phyloP scores from a whole-genome alignment of 2,888 invertebrate species.

The Tetranychus truncatus region DNA sequence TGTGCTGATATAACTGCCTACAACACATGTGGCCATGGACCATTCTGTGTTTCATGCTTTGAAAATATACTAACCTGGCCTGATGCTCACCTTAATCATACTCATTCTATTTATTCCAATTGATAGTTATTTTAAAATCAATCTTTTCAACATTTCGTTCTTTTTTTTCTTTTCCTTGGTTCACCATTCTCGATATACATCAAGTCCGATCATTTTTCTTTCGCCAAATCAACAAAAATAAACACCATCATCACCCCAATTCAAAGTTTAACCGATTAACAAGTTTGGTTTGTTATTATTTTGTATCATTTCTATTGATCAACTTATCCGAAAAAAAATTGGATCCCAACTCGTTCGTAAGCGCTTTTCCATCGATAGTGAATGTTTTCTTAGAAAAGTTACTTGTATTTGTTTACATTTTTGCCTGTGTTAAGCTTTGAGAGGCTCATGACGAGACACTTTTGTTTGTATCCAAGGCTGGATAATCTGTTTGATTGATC shows the following conservation, averaged over 20 bases:
- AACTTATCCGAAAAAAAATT: background rate
- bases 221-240: background rate
- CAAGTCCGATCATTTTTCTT: background rate
- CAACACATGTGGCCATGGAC: slow-evolving; percentile 13
- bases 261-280: background rate
- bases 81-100: background rate
- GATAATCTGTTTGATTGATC: background rate
- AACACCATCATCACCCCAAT: background rate
- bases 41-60: slow-evolving; percentile 12
- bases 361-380: background rate
- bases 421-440: background rate
- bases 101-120: background rate
- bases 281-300: background rate
- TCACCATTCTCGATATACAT: background rate
- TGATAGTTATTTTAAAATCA: background rate
- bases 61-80: slow-evolving; percentile 9
- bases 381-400: too few relatives aligned
- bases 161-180: background rate
- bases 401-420: background rate
- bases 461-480: background rate
- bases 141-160: background rate
- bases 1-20: slow-evolving; percentile 14
- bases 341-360: background rate
- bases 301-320: background rate
- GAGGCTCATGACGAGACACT: background rate